Evolutionary conservation across 2,888 invertebrate genomes (phyloP), one percentile per base, ranked within the genome.

Genomic region (Acrobasis suavella): DNA sequence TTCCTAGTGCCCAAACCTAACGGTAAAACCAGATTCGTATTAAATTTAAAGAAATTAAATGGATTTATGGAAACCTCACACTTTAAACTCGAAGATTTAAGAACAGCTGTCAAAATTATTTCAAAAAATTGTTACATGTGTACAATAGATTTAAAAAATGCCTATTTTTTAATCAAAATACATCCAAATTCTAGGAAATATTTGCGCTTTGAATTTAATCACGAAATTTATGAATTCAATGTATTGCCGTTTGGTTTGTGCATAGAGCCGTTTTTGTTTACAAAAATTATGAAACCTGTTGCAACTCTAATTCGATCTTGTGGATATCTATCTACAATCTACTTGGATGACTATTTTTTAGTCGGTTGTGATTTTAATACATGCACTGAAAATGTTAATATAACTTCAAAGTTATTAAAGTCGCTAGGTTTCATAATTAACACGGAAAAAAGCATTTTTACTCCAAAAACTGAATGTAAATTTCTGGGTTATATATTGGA

Each of bases 1-100:
- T 50, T 50, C 16, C 50, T 50, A 8, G 50, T 50, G 17, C 50
- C 50, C n/a, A 50, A 50, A 50, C 50, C 50, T 16, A 50, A 50
- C 15, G 49, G 49, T 14, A 49, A 49, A 49, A 49, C n/a, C 5
- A n/a, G 15, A 15, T 49, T 49, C 6, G 15, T 22, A 22, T 49
- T 49, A 49, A 49, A n/a, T 49, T 49, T 49, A 49, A 49, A 49
- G 49, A 49, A 49, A 49, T 49, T 14, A 49, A 49, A 49, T 49
- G 15, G 15, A n/a, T 49, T 49, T 14, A 49, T 49, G n/a, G 49
- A 49, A 14, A 49, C 49, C 6, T 15, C 14, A 14, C 49, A 49
- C 15, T 49, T 49, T 49, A n/a, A 49, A 49, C 15, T 46, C 14
- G 46, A 14, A 46, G 10, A 46, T 46, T 46, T 46, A 15, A 14